phyloP scores from a whole-genome alignment of 23 tunicate species.

The Diplosoma virens region DNA sequence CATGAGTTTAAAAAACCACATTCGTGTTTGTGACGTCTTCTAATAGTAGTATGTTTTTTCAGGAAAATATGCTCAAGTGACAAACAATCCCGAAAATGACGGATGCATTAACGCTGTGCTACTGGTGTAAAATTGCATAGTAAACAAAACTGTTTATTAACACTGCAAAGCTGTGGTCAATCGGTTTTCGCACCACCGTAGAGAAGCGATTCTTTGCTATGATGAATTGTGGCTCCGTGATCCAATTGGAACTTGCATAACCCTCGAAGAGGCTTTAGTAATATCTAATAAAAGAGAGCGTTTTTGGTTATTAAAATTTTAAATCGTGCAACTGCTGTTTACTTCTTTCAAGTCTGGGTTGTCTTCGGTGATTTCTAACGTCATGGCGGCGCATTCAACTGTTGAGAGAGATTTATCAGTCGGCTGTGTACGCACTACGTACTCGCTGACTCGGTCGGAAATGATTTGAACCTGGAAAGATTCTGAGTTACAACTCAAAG shows the following conservation, averaged over 20 bases:
- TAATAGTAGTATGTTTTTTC: conserved; percentile 6
- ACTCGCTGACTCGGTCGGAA: conserved; percentile 41
- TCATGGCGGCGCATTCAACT: conserved; percentile 83
- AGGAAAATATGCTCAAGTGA: conserved; percentile 94
- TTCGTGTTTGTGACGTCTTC: too few relatives aligned
- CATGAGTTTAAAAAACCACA: too few relatives aligned
- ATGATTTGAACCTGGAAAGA: conserved; percentile 28
- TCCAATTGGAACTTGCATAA: conserved; percentile 80
- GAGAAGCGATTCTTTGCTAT: conserved; percentile 62
- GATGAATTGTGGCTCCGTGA: conserved; percentile 73
- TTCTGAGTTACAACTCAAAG: background rate
- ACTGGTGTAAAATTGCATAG: conserved; percentile 41
- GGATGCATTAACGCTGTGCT: conserved; percentile 96
- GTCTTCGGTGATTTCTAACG: conserved; percentile 47
- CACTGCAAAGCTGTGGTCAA: too few relatives aligned
- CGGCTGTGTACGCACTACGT: conserved; percentile 93
- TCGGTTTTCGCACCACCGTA: too few relatives aligned
- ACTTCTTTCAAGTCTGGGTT: conserved; percentile 50
- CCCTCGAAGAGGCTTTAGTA: conserved; percentile 68
- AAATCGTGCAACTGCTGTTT: background rate
- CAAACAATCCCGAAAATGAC: conserved; percentile 98
- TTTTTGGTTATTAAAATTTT: background rate
- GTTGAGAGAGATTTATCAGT: conserved; percentile 74
- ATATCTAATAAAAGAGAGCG: conserved; percentile 25
- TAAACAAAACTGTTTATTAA: too few relatives aligned